Evolutionary conservation across 2,888 invertebrate genomes (phyloP).

Genomic region (Leptopilina drosophilae): DNA sequence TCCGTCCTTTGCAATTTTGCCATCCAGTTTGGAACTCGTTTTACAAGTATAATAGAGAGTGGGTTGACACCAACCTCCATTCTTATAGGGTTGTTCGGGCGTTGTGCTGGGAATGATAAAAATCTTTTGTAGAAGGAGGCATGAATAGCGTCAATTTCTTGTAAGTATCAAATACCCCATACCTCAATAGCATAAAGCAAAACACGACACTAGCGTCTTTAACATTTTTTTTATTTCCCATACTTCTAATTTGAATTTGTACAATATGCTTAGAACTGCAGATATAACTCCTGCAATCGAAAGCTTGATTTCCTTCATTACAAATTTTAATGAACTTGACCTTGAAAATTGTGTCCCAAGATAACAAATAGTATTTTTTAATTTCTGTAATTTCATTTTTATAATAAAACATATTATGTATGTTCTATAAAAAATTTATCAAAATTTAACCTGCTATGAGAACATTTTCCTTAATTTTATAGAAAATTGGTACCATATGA

Average conservation of each 20-base stretch:
- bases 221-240: background rate
- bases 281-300: background rate
- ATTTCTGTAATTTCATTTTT: background rate
- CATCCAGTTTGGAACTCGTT: background rate
- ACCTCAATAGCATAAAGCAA: slow-evolving; percentile 46
- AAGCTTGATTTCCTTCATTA: background rate
- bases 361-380: background rate
- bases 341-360: background rate
- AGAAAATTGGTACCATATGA: too few relatives aligned
- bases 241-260: background rate
- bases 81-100: slow-evolving; percentile 37
- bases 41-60: background rate
- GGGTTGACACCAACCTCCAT: slow-evolving; percentile 33
- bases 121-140: slow-evolving; percentile 40
- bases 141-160: slow-evolving; percentile 45
- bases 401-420: background rate
- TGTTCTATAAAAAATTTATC: too few relatives aligned
- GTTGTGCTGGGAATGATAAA: slow-evolving; percentile 32
- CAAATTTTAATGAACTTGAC: background rate
- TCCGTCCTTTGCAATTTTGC: background rate
- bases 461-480: too few relatives aligned
- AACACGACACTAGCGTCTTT: background rate
- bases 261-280: background rate
- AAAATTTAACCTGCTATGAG: too few relatives aligned
- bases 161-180: slow-evolving; percentile 46